Evolutionary conservation across 2,888 invertebrate species (phyloP).

Genomic region (Acronicta aceris): DNA sequence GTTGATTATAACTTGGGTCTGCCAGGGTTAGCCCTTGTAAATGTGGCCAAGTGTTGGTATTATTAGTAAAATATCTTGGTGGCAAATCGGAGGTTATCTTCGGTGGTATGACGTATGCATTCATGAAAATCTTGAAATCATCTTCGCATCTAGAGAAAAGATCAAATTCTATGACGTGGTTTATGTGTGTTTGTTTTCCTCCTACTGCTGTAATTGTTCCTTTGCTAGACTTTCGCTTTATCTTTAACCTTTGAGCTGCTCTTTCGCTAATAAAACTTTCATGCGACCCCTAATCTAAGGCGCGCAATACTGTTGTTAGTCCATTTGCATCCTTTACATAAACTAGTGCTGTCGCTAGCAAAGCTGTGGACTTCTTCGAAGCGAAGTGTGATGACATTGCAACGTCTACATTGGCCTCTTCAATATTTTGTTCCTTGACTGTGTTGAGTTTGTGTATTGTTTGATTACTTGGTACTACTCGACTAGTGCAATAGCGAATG

Average conservation of each 20-base stretch:
- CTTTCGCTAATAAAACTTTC: constrained; percentile 36
- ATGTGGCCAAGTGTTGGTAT: constrained; percentile 26
- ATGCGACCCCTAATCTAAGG: constrained; percentile 40
- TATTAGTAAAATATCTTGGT: constrained; percentile 9
- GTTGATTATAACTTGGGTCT: constrained; percentile 12
- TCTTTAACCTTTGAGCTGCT: constrained; percentile 31
- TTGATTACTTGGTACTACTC: background rate
- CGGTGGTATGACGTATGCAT: constrained; percentile 34
- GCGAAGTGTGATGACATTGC: constrained; percentile 1
- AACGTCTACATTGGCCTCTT: background rate
- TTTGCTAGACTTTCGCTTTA: constrained; percentile 13
- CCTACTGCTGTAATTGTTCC: constrained; percentile 27
- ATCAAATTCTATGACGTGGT: constrained; percentile 26
- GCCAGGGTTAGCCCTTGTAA: constrained; percentile 17
- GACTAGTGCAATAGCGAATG: constrained; percentile 32
- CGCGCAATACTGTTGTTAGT: constrained; percentile 10
- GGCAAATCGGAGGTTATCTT: constrained; percentile 39
- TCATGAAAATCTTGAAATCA: constrained; percentile 13
- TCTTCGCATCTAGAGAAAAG: constrained; percentile 22
- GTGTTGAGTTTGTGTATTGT: constrained; percentile 1
- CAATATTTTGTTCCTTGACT: background rate
- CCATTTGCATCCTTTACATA: constrained; percentile 6
- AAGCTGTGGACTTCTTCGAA: constrained; percentile 11
- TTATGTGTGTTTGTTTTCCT: constrained; percentile 11
- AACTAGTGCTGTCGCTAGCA: constrained; percentile 27